Evolutionary conservation across 2,797 vertebrate species (phyloP).

Genomic region (Alcedo atthis): DNA sequence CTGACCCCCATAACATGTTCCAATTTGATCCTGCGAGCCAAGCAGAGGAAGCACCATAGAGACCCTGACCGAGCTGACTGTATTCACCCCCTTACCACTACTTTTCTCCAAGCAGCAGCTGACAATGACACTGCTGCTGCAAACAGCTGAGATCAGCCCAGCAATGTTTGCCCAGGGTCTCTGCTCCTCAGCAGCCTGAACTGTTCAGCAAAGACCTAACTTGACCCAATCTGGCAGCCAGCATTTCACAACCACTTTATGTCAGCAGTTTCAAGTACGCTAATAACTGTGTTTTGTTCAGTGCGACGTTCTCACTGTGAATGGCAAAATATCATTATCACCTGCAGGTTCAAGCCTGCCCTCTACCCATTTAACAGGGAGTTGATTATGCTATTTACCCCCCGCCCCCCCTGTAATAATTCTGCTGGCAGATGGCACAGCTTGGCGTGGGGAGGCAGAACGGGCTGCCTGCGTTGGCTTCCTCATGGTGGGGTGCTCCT

Average conservation of each 20-base stretch:
- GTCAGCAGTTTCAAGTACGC: slow-evolving; percentile 64
- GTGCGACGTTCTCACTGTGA: slow-evolving; percentile 55
- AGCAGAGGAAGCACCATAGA: background rate
- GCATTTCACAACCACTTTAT: slow-evolving; percentile 63
- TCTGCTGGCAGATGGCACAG: slow-evolving; percentile 46
- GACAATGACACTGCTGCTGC: background rate
- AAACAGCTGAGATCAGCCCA: background rate
- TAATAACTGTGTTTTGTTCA: slow-evolving; percentile 60
- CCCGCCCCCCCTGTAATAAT: background rate
- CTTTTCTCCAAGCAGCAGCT: background rate
- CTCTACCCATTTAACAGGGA: slow-evolving; percentile 32
- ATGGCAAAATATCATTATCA: slow-evolving; percentile 63
- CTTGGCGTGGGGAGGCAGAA: background rate
- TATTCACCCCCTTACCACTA: background rate
- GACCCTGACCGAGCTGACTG: background rate
- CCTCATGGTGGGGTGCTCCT: fast-evolving
- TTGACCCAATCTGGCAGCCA: slow-evolving; percentile 61
- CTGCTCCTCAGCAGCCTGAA: slow-evolving; percentile 35
- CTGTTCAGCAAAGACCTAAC: slow-evolving; percentile 61
- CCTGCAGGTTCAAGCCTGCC: slow-evolving; percentile 69
- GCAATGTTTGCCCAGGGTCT: slow-evolving; percentile 28
- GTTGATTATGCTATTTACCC: background rate
- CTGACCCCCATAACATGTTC: background rate
- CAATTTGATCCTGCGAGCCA: fast-evolving
- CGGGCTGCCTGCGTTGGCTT: background rate